phyloP scores from a whole-genome alignment of 2,797 vertebrate species.

The Phoxinus dragarum region DNA sequence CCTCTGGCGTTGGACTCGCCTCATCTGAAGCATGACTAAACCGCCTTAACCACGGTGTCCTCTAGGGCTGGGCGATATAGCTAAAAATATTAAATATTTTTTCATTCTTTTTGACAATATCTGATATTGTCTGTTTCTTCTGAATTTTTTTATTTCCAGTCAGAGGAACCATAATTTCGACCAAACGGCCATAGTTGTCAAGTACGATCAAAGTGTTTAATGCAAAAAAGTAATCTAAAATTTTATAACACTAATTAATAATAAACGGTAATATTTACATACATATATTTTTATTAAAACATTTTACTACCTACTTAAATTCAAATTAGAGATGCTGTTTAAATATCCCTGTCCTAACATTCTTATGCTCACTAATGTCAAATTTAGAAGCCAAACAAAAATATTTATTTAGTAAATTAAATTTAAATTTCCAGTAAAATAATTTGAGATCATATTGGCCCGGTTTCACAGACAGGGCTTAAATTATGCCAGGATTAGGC shows the following conservation, averaged over 20 bases:
- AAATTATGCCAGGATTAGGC: too few relatives aligned
- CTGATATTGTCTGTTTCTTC: neutral
- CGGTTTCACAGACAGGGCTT: too few relatives aligned
- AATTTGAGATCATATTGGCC: neutral
- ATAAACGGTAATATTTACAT: neutral
- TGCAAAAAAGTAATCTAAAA: neutral
- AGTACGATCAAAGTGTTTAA: neutral
- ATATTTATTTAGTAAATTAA: neutral
- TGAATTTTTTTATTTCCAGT: neutral
- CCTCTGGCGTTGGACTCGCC: constrained; percentile 9
- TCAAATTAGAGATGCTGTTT: neutral
- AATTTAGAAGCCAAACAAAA: neutral
- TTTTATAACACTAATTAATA: neutral
- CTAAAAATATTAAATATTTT: neutral
- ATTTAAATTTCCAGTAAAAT: neutral
- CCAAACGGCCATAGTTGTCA: neutral
- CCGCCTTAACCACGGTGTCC: neutral
- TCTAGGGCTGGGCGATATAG: constrained; percentile 12
- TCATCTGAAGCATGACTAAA: constrained; percentile 30
- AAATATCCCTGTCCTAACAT: neutral
- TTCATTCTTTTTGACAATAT: neutral
- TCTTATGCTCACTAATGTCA: neutral
- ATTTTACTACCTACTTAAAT: neutral
- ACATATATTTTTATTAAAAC: neutral
- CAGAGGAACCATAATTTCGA: neutral